Evolutionary conservation across 2,797 vertebrate species (phyloP), one percentile per base, ranked within the genome.

Genomic region (Pitangus sulphuratus): DNA sequence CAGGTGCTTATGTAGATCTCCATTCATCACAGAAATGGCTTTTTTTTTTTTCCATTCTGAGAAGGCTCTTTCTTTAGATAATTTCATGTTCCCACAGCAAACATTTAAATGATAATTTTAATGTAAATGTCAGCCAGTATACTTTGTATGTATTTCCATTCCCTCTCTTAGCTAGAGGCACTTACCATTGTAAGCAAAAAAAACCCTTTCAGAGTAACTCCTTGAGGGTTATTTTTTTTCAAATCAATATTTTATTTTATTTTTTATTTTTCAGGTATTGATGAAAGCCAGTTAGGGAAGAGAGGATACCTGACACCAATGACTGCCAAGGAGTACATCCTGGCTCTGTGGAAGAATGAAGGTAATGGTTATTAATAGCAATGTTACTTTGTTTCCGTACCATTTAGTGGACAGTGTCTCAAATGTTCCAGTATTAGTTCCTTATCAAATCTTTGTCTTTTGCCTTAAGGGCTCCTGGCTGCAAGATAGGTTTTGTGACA

Each of bases 281-380:
- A 98, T 13, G 98, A 98, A 31, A 60, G 95, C 9, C 93, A 97
- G 71, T 66, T 98, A 81, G 98, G 98, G 47, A 99, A 98, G 93
- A 98, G 98, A 96, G 98, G 98, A 15, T 99, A 99, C 95, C 84
- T 99, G 93, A 99, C 99, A 4, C 99, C 99, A 0, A 98, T 95
- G 84, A 98, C 98, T 6, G 98, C 99, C 6, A 98, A 96, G 95
- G 99, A 99, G 12, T 99, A 99, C 51, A 65, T 98, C 66, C 68
- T 85, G 42, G 97, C 98, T 69, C 94, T 99, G 18, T 99, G 99
- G 99, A 96, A 98, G 84, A 99, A 98, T 64, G 99, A 99, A 98
- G 99, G 99, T 99, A 92, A 79, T 61, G 42, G 31, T 26, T 95
- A 6, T 89, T 40, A 65, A 82, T 18, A 53, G 33, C 42, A 42